Base-by-base conservation (phyloP, 2,888 invertebrate genomes). In the Griposia aprilina region DNA sequence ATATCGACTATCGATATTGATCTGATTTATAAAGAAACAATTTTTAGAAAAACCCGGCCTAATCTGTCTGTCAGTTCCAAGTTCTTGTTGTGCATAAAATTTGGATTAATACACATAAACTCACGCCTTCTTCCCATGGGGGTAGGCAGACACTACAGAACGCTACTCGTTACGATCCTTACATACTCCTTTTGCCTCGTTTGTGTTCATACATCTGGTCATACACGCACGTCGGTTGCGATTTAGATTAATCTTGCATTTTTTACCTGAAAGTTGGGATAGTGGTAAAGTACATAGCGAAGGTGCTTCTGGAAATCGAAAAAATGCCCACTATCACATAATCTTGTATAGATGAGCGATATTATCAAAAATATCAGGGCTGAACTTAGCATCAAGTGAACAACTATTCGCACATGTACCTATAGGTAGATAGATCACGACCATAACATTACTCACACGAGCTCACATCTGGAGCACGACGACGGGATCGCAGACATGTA, bases 371-470 rank as follows among this genome's bases (percentile, higher is more conserved):
- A n/a, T 26, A 45, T 23, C 26, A 50, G 17, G 60, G 57, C 52
- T 59, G 57, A 52, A n/a, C 15, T 30, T 50, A 55, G 59, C 41
- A 45, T 8, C 5, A 63, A 67, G 48, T 36, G 80, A 59, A 70
- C 45, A 57, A 45, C 36, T 17, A 67, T 63, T 60, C 30, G 15
- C 26, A 13, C 20, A n/a, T 15, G 7, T n/a, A 30, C 7, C 0
- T 6, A 59, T 62, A 84, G 65, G 62, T 80, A 74, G 48, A 36
- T 63, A 63, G 41, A 57, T 77, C 82, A 87, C 85, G 80, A 84
- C 76, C 83, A 77, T 82, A 78, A 76, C 89, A 90, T 90, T 92
- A 91, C 86, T 90, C 90, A 93, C 92, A 90, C 91, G 90, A 89
- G 76, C 71, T 85, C 78, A 78, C 74, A 88, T 87, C 88, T 89